These are phyloP conservation scores for Temnothorax ravouxi DNA, from an alignment of 2,888 invertebrate species.

Conservation along the genomic window DNA sequence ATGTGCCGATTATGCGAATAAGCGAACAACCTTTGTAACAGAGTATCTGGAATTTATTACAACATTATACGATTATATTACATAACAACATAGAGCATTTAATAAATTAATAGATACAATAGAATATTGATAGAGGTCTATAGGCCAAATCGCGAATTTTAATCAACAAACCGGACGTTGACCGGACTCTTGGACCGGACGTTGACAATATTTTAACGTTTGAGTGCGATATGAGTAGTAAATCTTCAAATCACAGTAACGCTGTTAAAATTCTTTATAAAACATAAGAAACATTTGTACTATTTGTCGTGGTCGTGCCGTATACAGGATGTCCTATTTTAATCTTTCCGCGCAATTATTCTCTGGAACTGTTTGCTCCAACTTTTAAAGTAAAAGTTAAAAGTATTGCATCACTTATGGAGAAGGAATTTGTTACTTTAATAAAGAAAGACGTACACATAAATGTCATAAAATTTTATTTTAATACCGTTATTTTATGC, in stretches of 20 bases:
- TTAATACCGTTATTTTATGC: no score
- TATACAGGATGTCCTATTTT: no score
- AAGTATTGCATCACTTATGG: no score
- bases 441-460: no score
- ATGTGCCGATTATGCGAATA: no score
- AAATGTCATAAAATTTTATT: no score
- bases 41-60: neutral
- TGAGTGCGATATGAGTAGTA: no score
- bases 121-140: constrained; percentile 29
- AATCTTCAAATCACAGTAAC: neutral
- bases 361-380: no score
- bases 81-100: neutral
- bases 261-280: neutral
- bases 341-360: no score
- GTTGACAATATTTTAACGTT: neutral
- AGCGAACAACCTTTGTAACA: neutral
- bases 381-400: no score
- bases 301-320: neutral
- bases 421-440: no score
- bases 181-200: neutral
- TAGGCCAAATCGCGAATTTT: neutral
- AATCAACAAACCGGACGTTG: neutral
- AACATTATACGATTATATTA: neutral
- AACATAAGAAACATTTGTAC: neutral
- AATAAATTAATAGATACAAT: neutral